phyloP scores from a whole-genome alignment of 2,113 vertebrate species.

The Corythornis vintsioides region DNA sequence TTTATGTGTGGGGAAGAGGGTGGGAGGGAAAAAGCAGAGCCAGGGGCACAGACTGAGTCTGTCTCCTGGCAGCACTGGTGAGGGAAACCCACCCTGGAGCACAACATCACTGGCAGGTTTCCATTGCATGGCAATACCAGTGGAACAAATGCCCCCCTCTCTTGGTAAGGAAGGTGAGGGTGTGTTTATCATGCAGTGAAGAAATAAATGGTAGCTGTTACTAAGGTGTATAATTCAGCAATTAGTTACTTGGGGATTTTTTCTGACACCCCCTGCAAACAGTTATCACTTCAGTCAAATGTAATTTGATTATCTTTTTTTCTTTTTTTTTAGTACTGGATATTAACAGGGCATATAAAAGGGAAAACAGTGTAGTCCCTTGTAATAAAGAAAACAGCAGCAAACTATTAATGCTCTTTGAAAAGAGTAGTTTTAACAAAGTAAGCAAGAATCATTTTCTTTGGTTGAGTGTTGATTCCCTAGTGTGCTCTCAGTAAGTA shows the following conservation, averaged over 20 bases:
- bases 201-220: conserved; percentile 63
- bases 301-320: conserved; percentile 61
- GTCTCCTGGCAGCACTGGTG: not conserved
- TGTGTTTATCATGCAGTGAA: not conserved
- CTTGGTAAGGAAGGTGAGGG: conserved; percentile 25
- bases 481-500: conserved; percentile 85
- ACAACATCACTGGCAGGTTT: not conserved
- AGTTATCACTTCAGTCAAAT: conserved; percentile 59
- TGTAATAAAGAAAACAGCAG: conserved; percentile 71
- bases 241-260: conserved; percentile 62
- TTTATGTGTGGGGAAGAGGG: not conserved
- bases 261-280: conserved; percentile 59
- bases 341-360: conserved; percentile 62
- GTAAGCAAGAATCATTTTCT: conserved; percentile 81
- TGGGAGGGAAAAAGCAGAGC: not conserved
- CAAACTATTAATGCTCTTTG: conserved; percentile 77
- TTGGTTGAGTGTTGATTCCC: conserved; percentile 84
- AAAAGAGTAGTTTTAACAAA: conserved; percentile 82
- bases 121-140: not conserved
- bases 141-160: not conserved
- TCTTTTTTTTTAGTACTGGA: not conserved
- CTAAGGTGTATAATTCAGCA: conserved; percentile 59
- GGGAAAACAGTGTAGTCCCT: conserved; percentile 62
- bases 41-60: fast-evolving
- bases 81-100: not conserved